Base-by-base conservation (phyloP, 2,888 invertebrate genomes). In the Thecophora atra region DNA sequence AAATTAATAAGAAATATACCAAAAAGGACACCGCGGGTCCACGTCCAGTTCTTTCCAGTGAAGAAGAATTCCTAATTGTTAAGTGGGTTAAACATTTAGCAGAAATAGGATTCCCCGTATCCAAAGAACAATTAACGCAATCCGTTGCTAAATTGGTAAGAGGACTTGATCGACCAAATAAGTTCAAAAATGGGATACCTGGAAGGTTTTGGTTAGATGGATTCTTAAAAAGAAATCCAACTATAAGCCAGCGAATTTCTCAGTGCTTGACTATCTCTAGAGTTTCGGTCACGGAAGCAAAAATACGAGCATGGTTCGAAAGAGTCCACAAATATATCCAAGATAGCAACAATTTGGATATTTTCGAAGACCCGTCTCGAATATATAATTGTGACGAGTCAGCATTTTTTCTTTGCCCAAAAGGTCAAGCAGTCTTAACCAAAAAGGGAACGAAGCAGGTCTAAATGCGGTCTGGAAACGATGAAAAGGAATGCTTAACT, bases 351-450 rank as follows among this genome's bases (percentile, higher is more conserved):
- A 6, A 52, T 13, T 51, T 74, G 47, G 76, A 79, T 30, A 76
- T 80, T 64, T 72, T 81, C 44, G 52, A 73, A 28, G 76, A 84
- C 73, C 79, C 80, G 28, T 68, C 68, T 6, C 72, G 81, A 47
- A 77, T 83, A 67, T 85, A 81, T 67, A 84, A 84, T 76, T 77
- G 76, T n/a, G 85, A 86, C 76, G 84, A 86, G 74, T 80, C 81
- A 24, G 82, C 80, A 2, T 84, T 86, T 74, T 84, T 78, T 73
- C 76, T 86, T 42, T 74, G 76, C 52, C 84, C 85, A 24, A 84
- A 85, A 76, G 77, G 77, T 2, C 75, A 78, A 19, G 76, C 78
- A 68, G 84, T 84, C 21, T 66, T 86, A 21, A 78, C 63, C 13
- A 77, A 74, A 75, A 82, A 80, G 79, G 83, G 81, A 47, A 78